These are phyloP conservation scores for Anabas testudineus DNA, from an alignment of 2,797 vertebrate species.

Conservation along the genomic window DNA sequence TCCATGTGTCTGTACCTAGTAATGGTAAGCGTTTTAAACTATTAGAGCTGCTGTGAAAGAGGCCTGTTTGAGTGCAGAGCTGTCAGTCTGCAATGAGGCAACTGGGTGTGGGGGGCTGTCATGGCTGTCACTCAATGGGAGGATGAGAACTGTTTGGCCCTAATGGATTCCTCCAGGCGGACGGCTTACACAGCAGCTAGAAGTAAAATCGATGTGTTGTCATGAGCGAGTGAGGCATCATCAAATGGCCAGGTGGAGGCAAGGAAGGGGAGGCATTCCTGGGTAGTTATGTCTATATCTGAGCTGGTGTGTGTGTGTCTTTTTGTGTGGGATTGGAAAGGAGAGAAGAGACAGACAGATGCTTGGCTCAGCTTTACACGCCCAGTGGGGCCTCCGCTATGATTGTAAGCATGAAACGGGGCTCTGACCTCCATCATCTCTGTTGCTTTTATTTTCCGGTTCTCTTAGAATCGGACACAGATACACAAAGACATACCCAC, in stretches of 20 bases:
- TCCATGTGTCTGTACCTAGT: constrained; percentile 89
- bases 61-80: constrained; percentile 93
- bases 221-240: constrained; percentile 91
- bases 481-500: constrained; percentile 62
- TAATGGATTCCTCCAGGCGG: constrained; percentile 98
- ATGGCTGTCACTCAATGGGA: constrained; percentile 95
- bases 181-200: constrained; percentile 92
- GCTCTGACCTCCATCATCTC: constrained; percentile 84
- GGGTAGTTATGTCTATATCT: constrained; percentile 85
- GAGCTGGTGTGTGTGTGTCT: constrained; percentile 42
- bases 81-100: constrained; percentile 92
- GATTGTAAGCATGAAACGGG: constrained; percentile 84
- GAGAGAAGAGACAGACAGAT: constrained; percentile 84
- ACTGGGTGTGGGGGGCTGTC: constrained; percentile 91
- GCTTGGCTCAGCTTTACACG: constrained; percentile 81
- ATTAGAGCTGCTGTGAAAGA: constrained; percentile 94
- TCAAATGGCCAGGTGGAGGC: constrained; percentile 91
- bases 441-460: constrained; percentile 81
- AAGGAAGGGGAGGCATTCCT: constrained; percentile 70
- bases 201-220: constrained; percentile 99
- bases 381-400: constrained; percentile 81
- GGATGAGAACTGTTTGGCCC: constrained; percentile 97
- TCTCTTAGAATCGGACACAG: constrained; percentile 78
- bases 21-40: constrained; percentile 98
- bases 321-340: constrained; percentile 68